phyloP scores from a whole-genome alignment of 2,797 vertebrate species.

The Myiotriccus ornatus region DNA sequence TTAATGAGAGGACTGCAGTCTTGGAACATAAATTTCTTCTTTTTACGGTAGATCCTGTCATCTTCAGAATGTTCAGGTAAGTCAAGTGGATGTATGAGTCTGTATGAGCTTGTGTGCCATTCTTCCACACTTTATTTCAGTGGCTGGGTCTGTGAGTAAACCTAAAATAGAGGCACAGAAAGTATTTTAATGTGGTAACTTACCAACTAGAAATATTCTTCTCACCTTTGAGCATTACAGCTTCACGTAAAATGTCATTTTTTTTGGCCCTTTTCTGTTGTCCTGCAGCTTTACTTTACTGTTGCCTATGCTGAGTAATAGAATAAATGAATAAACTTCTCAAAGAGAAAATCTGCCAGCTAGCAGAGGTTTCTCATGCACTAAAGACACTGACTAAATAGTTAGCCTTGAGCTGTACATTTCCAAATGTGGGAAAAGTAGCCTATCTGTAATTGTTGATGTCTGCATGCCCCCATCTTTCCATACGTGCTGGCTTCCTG shows the following conservation, averaged over 20 bases:
- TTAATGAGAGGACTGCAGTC: background rate
- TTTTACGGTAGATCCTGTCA: background rate
- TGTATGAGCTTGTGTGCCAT: background rate
- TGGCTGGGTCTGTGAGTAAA: background rate
- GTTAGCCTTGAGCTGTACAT: background rate
- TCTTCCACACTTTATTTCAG: background rate
- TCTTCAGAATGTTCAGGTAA: background rate
- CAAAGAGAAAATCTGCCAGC: background rate
- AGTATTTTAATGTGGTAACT: background rate
- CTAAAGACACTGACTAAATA: background rate
- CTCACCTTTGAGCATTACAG: background rate
- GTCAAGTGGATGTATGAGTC: background rate
- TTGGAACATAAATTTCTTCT: background rate
- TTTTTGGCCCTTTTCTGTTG: conserved; percentile 3
- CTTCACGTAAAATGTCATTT: background rate
- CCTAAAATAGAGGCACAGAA: background rate
- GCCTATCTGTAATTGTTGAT: conserved; percentile 42
- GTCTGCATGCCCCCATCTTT: conserved; percentile 52
- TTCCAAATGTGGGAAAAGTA: conserved; percentile 58
- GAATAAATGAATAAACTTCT: background rate
- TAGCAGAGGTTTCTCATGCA: background rate
- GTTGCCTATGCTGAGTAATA: conserved; percentile 13
- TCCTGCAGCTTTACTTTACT: background rate
- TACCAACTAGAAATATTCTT: background rate
- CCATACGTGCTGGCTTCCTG: conserved; percentile 53